These are phyloP conservation scores for Calephelis nemesis DNA, from an alignment of 1,140 invertebrate species.

Conservation along the genomic window DNA sequence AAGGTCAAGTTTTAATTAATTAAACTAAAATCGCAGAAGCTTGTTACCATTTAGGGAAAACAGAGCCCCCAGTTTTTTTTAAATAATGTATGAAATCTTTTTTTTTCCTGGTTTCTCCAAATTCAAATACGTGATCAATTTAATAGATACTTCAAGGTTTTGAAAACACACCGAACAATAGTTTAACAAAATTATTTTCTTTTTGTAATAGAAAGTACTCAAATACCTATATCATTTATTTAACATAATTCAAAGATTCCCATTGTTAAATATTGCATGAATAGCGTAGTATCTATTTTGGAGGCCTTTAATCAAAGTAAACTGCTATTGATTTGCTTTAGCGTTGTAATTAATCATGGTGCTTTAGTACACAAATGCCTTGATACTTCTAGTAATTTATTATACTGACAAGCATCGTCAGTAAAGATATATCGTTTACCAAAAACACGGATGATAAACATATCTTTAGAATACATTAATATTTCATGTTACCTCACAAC, in stretches of 20 bases:
- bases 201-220: not conserved
- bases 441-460: not conserved
- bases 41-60: no score
- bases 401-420: slow-evolving; percentile 12
- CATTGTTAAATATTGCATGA: slow-evolving; percentile 11
- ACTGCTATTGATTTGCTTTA: slow-evolving; percentile 16
- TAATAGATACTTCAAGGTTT: no score
- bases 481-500: not conserved
- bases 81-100: no score
- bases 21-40: no score
- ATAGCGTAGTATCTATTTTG: slow-evolving; percentile 8
- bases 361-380: slow-evolving; percentile 13
- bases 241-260: not conserved
- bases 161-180: no score
- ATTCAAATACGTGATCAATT: no score
- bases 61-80: no score
- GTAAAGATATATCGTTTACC: slow-evolving; percentile 2
- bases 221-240: slow-evolving; percentile 1
- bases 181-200: no score
- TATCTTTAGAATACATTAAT: slow-evolving; percentile 6
- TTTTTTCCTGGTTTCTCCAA: no score
- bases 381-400: slow-evolving; percentile 15
- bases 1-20: no score
- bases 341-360: slow-evolving; percentile 12
- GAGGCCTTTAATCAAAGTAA: slow-evolving; percentile 16